Base-by-base conservation (phyloP, 1,140 invertebrate genomes). In the Trichonephila clavata region DNA sequence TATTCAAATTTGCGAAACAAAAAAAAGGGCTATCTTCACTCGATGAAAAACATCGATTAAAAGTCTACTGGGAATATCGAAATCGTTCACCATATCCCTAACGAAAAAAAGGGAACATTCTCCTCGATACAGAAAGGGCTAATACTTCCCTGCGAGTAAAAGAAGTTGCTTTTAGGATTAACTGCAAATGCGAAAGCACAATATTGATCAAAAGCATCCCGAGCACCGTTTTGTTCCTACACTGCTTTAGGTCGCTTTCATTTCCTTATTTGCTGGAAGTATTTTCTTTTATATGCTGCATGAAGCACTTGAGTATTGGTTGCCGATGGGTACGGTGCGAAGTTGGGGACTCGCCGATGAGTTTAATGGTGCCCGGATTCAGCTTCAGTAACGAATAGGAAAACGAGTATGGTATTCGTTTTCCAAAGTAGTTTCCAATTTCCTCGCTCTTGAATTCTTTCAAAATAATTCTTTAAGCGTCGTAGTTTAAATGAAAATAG, bases 191-290 rank as follows among this genome's bases (percentile, higher is more conserved):
- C 57, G 60, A 32, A 89, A 77, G 57, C 65, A 57, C 68, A 89
- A 71, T 89, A 89, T 89, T 89, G 87, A 89, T 89, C 87, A 89
- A 71, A 89, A 18, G 86, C 59, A 87, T 65, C 86, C 13, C 32
- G 57, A 68, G 65, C 61, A 39, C 61, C 65, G 65, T 39, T 68
- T 61, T 89, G 20, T 59, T 68, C 43, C 61, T 59, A 0, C 65
- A 4, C 63, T 89, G 77, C 87, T 89, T 71, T 65, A 65, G 60
- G 65, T 18, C 39, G 27, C 60, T 87, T 86, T 86, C 57, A 60
- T 86, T 86, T 59, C 68, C 32, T n/a, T 89, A 59, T 77, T 89
- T 89, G 68, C 61, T 24, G 65, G 43, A 59, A 50, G 68, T 77
- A 57, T 89, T 77, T 89, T 77, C 63, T 89, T 89, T 77, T 59